These are phyloP conservation scores for Amblyopsis rosae DNA, from an alignment of 2,113 vertebrate species.

Conservation along the genomic window DNA sequence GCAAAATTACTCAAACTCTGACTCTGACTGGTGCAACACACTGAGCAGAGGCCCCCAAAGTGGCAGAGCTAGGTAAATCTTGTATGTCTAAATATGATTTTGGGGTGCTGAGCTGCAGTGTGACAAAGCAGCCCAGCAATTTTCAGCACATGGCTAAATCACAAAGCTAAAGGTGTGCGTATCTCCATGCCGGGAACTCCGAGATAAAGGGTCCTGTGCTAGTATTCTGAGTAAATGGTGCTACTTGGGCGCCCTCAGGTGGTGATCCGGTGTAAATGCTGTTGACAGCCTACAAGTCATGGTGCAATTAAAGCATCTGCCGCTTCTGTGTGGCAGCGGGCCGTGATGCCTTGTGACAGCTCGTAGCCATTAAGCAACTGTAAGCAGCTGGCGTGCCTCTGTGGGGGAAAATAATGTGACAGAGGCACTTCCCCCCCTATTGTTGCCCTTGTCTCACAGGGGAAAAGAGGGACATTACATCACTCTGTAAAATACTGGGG, in stretches of 20 bases:
- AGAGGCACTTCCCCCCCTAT: slow-evolving; percentile 60
- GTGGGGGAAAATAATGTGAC: slow-evolving; percentile 76
- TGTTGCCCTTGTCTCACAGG: slow-evolving; percentile 72
- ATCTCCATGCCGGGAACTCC: slow-evolving; percentile 30
- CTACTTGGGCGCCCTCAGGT: slow-evolving; percentile 74
- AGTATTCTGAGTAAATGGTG: slow-evolving; percentile 31
- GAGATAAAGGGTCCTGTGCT: slow-evolving; percentile 17
- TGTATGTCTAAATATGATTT: slow-evolving; percentile 75
- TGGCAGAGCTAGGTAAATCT: slow-evolving; percentile 74
- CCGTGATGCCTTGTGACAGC: slow-evolving; percentile 79
- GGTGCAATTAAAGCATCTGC: slow-evolving; percentile 78
- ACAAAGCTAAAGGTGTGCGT: slow-evolving; percentile 21
- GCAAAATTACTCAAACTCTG: slow-evolving; percentile 73
- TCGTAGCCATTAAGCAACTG: slow-evolving; percentile 79
- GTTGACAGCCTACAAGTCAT: slow-evolving; percentile 72
- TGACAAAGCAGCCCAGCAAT: slow-evolving; percentile 30
- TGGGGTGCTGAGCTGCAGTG: slow-evolving; percentile 31
- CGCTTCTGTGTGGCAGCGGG: slow-evolving; percentile 66
- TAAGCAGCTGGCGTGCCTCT: slow-evolving; percentile 77
- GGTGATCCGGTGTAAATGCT: slow-evolving; percentile 70
- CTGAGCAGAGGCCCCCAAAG: slow-evolving; percentile 66
- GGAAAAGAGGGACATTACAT: slow-evolving; percentile 68
- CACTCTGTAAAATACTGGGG: slow-evolving; percentile 51
- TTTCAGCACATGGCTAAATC: slow-evolving; percentile 35
- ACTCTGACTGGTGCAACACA: slow-evolving; percentile 58